Base-by-base conservation (phyloP, 1,140 invertebrate species). In the Drosophila subpulchrella region DNA sequence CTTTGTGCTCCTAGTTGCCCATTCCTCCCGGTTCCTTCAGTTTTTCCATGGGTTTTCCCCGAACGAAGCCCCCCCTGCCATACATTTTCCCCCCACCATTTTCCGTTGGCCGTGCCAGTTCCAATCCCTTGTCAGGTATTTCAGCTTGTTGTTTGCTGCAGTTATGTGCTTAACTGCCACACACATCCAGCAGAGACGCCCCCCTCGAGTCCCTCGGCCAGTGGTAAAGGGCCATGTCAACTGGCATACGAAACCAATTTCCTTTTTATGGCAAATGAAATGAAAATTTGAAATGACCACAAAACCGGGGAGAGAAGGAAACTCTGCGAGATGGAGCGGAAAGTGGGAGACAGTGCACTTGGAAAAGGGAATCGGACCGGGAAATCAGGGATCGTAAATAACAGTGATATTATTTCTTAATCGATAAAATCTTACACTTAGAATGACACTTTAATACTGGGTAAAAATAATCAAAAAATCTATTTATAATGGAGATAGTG, bases 251-350 rank as follows among this genome's bases (percentile, higher is more conserved):
- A 88, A 88, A 89, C 83, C 83, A 88, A 88, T 88, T 88, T 88
- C 83, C 83, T 88, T 88, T 88, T 88, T 88, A 88, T 89, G 83
- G 84, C 84, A 88, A 88, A 89, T 89, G 83, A 88, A 88, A 88
- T 88, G 83, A 88, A 88, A 88, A 88, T 89, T 88, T 88, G 84
- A 88, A 88, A 88, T 88, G 83, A 88, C 83, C 83, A 88, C 84
- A 88, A 84, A 84, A 84, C 78, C 41, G 46, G 38, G 50, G 65
- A 42, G 44, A 39, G 30, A 34, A 15, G 2, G 20, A 51, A 38
- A 53, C 39, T n/a, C 46, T 46, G 24, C 6, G 47, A 50, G 30
- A 46, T 20, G 42, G 47, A 47, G 24, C 44, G 6, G 50, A 54
- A 53, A 34, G 47, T 30, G n/a, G 10, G 7, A 27, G 32, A 6